These are phyloP conservation scores for Tachuris rubrigastra DNA, from an alignment of 2,113 vertebrate species.

Conservation along the genomic window DNA sequence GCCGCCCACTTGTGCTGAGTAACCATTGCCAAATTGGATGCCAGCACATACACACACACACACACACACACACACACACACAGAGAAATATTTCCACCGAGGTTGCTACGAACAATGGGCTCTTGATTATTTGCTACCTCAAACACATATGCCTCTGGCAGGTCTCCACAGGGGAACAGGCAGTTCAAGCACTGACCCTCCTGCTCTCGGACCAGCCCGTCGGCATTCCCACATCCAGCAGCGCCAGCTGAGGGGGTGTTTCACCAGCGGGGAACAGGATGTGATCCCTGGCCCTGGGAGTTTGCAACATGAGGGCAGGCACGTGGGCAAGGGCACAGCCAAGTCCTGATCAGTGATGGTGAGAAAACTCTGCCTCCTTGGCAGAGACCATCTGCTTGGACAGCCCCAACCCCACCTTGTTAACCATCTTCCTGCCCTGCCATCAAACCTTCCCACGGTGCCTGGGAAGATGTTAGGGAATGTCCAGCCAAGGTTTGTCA, in stretches of 20 bases:
- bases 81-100: slow-evolving; percentile 46
- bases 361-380: neutral
- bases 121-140: slow-evolving; percentile 15
- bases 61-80: neutral
- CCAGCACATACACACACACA: slow-evolving; percentile 34
- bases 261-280: rapidly evolving
- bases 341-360: rapidly evolving
- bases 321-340: neutral
- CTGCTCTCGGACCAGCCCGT: rapidly evolving
- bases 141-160: neutral
- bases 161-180: neutral
- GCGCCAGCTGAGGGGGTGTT: neutral
- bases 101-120: slow-evolving; percentile 45
- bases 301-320: neutral
- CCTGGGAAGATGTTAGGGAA: neutral
- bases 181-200: neutral
- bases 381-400: neutral
- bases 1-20: slow-evolving; percentile 65
- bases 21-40: slow-evolving; percentile 64
- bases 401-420: neutral
- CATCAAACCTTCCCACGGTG: neutral
- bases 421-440: neutral
- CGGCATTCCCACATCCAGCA: neutral
- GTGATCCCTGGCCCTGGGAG: neutral
- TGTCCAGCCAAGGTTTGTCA: rapidly evolving